These are phyloP conservation scores for Parasteatoda lunata DNA, from an alignment of 2,888 invertebrate species.

Conservation along the genomic window DNA sequence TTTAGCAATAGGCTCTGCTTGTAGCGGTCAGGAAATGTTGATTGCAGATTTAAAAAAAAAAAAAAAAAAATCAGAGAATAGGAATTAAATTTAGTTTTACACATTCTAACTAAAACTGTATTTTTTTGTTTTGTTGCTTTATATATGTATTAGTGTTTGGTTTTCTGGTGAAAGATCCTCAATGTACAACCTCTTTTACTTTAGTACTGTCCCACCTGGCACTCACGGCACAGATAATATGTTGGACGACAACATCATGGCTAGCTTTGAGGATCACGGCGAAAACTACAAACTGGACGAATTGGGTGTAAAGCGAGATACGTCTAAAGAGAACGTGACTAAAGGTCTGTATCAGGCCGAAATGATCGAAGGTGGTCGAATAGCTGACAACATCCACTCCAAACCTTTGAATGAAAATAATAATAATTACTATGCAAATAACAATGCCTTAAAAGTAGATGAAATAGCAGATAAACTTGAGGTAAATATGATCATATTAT, in stretches of 20 bases:
- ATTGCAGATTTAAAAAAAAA: too few species aligned
- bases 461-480: conserved; percentile 39
- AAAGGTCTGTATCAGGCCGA: conserved; percentile 21
- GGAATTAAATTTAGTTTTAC: too few species aligned
- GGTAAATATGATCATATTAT: neutral
- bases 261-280: conserved; percentile 71
- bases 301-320: conserved; percentile 31
- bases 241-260: conserved; percentile 73
- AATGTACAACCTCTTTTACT: neutral
- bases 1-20: too few species aligned
- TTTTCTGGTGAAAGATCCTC: too few species aligned
- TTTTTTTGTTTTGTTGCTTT: too few species aligned
- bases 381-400: conserved; percentile 31
- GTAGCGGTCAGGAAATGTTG: too few species aligned
- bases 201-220: conserved; percentile 68
- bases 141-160: too few species aligned
- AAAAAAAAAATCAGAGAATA: too few species aligned
- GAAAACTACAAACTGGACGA: conserved; percentile 69
- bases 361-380: conserved; percentile 13
- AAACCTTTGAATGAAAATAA: conserved; percentile 43
- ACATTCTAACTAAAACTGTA: too few species aligned
- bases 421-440: conserved; percentile 54
- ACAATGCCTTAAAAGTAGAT: conserved; percentile 36
- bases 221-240: conserved; percentile 76
- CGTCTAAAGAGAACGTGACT: conserved; percentile 52